These are phyloP conservation scores for Myxocyprinus asiaticus DNA, from an alignment of 2,113 vertebrate genomes.

Conservation along the genomic window DNA sequence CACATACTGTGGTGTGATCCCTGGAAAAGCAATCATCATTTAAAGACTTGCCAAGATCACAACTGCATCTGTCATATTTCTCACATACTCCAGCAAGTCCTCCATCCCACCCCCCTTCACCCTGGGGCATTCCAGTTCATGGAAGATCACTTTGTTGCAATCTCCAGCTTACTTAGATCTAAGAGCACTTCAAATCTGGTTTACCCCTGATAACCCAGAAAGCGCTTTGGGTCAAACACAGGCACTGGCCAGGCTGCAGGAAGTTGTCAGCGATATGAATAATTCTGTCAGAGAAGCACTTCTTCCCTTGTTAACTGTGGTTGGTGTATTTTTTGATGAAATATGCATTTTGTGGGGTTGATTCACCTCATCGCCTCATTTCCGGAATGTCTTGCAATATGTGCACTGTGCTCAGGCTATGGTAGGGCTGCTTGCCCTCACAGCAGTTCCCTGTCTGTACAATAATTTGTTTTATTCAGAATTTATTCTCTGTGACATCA, in stretches of 20 bases:
- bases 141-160: constrained; percentile 44
- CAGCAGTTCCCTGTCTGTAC: background rate
- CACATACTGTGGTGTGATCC: too few relatives aligned
- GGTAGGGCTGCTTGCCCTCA: background rate
- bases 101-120: background rate
- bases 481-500: constrained; percentile 27
- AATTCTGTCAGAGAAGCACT: constrained; percentile 21
- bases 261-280: constrained; percentile 27
- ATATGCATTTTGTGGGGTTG: background rate
- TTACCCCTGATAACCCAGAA: background rate
- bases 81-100: background rate
- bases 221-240: constrained; percentile 29
- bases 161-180: constrained; percentile 19
- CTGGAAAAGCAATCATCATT: too few relatives aligned
- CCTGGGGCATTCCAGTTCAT: constrained; percentile 45
- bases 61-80: background rate
- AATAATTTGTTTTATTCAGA: constrained; percentile 2
- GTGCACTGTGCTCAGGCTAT: background rate
- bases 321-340: background rate
- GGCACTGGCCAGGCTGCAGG: background rate
- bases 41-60: too few relatives aligned
- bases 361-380: background rate
- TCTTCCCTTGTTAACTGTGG: constrained; percentile 15
- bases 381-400: too few relatives aligned
- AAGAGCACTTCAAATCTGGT: constrained; percentile 59